These are phyloP conservation scores for Colius striatus DNA, from an alignment of 2,113 vertebrate species.

Conservation along the genomic window DNA sequence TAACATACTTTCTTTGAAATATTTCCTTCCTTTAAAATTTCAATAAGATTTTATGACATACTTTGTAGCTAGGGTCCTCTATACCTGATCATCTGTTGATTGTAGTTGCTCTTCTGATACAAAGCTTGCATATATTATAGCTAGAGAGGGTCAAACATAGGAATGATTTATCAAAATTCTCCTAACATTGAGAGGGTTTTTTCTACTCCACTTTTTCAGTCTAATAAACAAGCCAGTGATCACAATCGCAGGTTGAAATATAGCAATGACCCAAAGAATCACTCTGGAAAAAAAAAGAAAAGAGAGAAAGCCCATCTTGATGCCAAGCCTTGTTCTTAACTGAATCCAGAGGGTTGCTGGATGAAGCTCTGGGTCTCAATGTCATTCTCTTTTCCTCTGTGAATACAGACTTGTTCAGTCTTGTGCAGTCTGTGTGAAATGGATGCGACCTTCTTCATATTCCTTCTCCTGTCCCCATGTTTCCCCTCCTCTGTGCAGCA, in stretches of 20 bases:
- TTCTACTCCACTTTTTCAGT: neutral
- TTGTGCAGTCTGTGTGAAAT: neutral
- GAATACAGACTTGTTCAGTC: neutral
- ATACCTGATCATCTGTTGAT: neutral
- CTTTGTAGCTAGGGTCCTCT: neutral
- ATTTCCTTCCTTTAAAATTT: neutral
- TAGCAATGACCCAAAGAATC: neutral
- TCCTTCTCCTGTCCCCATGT: accelerated
- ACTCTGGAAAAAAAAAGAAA: neutral
- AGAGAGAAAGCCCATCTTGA: neutral
- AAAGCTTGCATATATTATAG: neutral
- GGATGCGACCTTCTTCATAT: neutral
- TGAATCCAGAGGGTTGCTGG: neutral
- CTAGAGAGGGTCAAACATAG: neutral
- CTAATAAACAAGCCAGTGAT: neutral
- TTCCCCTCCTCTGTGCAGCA: neutral
- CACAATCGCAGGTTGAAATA: neutral
- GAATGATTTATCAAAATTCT: neutral
- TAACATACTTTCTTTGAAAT: neutral
- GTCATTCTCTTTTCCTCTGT: neutral
- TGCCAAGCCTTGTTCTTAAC: neutral
- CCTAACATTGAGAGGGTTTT: neutral
- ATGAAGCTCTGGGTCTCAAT: neutral
- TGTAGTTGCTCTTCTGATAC: neutral
- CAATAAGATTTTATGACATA: neutral